Evolutionary conservation across 2,797 vertebrate genomes (phyloP).

Genomic region (Adrianichthys oophorus): DNA sequence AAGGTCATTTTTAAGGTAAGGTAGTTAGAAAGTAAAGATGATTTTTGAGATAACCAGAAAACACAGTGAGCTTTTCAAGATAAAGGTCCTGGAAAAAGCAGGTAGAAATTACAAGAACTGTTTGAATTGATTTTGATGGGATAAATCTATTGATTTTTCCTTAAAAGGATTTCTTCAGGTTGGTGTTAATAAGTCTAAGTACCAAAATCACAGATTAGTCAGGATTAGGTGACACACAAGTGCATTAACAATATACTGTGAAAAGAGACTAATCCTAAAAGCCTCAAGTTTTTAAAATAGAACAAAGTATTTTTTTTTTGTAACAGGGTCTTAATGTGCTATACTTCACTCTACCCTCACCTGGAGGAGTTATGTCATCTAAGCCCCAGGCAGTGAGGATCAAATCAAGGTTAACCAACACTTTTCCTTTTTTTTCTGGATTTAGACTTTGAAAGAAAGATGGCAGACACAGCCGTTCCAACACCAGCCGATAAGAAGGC

Average conservation of each 20-base stretch:
- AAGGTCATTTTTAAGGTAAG: no score
- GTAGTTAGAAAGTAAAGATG: no score
- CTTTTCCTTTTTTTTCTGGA: background rate
- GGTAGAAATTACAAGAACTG: background rate
- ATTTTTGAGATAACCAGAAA: no score
- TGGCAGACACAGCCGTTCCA: conserved; percentile 55
- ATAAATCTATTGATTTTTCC: background rate
- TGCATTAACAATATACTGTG: conserved; percentile 1
- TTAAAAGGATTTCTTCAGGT: conserved; percentile 17
- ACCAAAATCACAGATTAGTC: conserved; percentile 18
- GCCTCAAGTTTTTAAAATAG: conserved; percentile 52
- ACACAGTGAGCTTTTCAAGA: no score
- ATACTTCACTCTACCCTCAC: conserved; percentile 23
- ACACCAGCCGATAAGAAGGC: conserved; percentile 71
- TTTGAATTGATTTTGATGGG: background rate
- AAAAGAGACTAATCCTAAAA: conserved; percentile 53
- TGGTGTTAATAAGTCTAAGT: conserved; percentile 4
- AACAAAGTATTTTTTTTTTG: conserved; percentile 55
- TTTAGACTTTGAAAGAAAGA: conserved; percentile 20
- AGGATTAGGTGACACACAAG: background rate
- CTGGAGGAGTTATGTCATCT: conserved; percentile 29
- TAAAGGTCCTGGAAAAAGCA: no score
- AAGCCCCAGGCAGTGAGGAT: background rate
- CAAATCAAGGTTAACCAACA: conserved; percentile 7
- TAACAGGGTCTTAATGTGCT: conserved; percentile 37